These are phyloP conservation scores for Dicrurus megarhynchus DNA, from an alignment of 2,113 vertebrate species.

Conservation along the genomic window DNA sequence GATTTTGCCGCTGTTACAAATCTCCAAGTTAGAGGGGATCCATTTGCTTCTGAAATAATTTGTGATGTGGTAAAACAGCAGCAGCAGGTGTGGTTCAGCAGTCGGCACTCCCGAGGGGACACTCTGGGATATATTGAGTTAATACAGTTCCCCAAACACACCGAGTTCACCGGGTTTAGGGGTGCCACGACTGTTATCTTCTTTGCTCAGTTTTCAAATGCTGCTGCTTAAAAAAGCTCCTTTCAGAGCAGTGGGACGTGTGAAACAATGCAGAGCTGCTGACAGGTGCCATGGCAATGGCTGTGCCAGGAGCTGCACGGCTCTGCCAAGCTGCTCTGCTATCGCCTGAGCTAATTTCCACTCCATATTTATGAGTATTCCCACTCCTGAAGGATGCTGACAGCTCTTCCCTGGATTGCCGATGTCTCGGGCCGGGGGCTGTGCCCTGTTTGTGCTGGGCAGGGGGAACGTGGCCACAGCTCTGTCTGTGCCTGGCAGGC, in stretches of 20 bases:
- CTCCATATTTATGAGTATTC: background rate
- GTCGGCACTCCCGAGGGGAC: fast-evolving
- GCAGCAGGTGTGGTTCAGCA: background rate
- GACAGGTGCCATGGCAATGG: constrained; percentile 53
- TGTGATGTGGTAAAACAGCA: background rate
- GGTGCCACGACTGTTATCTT: background rate
- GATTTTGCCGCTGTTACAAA: background rate
- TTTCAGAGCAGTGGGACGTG: constrained; percentile 5
- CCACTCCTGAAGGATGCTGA: background rate
- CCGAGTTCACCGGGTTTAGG: background rate
- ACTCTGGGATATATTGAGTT: background rate
- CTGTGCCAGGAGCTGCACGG: background rate
- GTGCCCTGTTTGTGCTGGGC: background rate
- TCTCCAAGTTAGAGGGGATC: background rate
- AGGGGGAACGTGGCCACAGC: background rate
- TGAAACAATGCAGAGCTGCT: constrained; percentile 9
- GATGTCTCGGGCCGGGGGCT: fast-evolving
- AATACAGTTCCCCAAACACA: fast-evolving
- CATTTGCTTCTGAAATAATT: fast-evolving
- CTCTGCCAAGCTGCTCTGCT: background rate
- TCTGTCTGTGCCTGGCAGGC: background rate
- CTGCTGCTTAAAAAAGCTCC: background rate
- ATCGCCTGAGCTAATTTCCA: background rate
- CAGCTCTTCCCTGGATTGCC: background rate
- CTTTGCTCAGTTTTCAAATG: background rate